Evolutionary conservation across 1,140 invertebrate species (phyloP).

Genomic region (Penaeus vannamei): DNA sequence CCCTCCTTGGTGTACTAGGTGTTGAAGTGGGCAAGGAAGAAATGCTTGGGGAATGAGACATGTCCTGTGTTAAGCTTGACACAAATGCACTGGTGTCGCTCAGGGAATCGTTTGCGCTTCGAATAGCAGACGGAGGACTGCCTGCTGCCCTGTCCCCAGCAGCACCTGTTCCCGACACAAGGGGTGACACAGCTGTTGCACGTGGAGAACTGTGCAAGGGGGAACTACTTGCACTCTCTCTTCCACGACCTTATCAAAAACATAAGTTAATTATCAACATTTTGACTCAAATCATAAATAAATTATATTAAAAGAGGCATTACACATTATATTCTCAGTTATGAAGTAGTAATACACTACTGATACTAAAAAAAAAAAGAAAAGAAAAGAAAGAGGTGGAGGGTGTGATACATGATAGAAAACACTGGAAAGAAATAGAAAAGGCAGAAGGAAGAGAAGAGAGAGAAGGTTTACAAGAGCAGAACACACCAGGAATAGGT

Average conservation of each 20-base stretch:
- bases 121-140: conserved; percentile 56
- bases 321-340: not conserved
- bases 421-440: not conserved
- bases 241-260: conserved; percentile 50
- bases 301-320: not conserved
- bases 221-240: conserved; percentile 62
- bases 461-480: not conserved
- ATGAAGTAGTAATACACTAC: not conserved
- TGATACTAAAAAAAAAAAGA: not conserved
- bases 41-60: conserved; percentile 76
- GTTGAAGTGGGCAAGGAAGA: conserved; percentile 73
- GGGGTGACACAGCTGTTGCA: conserved; percentile 49
- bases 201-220: conserved; percentile 62
- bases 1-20: conserved; percentile 69
- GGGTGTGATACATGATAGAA: not conserved
- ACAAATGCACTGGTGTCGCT: conserved; percentile 80
- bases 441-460: not conserved
- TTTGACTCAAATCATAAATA: not conserved
- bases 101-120: conserved; percentile 71
- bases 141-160: conserved; percentile 47
- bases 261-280: not conserved
- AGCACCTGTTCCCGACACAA: conserved; percentile 48
- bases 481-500: conserved; percentile 75
- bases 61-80: conserved; percentile 77
- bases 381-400: not conserved